These are phyloP conservation scores for Thripadectes ignobilis DNA, from an alignment of 2,797 vertebrate species.

Conservation along the genomic window DNA sequence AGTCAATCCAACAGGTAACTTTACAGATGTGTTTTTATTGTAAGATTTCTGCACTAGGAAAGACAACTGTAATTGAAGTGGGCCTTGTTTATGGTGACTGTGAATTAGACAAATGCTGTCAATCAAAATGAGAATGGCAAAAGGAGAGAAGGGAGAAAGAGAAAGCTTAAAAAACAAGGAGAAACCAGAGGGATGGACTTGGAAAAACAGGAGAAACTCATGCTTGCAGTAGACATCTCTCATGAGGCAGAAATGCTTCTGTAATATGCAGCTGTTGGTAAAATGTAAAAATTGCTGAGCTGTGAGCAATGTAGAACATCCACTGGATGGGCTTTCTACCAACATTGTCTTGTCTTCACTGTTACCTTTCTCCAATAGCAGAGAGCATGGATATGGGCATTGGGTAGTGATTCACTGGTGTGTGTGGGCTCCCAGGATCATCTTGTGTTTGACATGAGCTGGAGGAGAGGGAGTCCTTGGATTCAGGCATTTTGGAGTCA, in stretches of 20 bases:
- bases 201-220: rapidly evolving
- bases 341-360: not conserved
- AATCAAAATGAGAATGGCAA: not conserved
- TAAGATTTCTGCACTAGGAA: not conserved
- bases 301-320: not conserved
- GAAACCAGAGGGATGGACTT: not conserved
- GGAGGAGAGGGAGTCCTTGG: not conserved
- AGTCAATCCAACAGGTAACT: conserved; percentile 64
- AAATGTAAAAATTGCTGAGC: not conserved
- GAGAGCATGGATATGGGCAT: rapidly evolving
- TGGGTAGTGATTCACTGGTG: not conserved
- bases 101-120: not conserved
- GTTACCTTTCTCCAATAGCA: not conserved
- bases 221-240: not conserved
- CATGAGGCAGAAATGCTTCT: not conserved
- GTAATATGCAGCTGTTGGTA: not conserved
- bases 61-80: not conserved
- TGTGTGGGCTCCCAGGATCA: rapidly evolving
- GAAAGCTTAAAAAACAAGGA: not conserved
- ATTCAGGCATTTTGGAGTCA: not conserved
- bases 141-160: not conserved
- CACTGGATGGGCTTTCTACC: not conserved
- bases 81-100: not conserved
- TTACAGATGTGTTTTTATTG: not conserved
- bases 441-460: not conserved